Evolutionary conservation across 2,113 vertebrate genomes (phyloP).

Genomic region (Melanotaenia duboulayi): DNA sequence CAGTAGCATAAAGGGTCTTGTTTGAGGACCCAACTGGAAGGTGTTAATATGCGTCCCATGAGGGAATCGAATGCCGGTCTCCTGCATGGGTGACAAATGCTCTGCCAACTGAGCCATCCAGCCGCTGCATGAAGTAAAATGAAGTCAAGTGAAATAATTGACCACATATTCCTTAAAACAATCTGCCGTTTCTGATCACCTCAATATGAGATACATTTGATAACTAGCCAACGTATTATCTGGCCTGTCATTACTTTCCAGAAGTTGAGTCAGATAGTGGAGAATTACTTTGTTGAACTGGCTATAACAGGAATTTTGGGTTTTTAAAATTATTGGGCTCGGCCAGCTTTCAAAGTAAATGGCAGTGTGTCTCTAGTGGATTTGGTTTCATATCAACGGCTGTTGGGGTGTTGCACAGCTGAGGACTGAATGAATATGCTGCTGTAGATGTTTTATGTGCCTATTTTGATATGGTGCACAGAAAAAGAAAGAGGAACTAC

Average conservation of each 20-base stretch:
- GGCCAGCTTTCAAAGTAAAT: neutral
- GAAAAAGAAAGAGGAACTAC: conserved; percentile 39
- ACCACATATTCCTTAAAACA: too few species aligned
- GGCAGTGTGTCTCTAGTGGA: neutral
- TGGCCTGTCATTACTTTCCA: neutral
- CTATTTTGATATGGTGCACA: conserved; percentile 42
- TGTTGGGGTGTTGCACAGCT: neutral
- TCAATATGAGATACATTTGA: neutral
- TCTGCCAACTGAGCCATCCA: too few species aligned
- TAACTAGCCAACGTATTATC: too few species aligned
- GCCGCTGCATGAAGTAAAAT: too few species aligned
- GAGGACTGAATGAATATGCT: neutral
- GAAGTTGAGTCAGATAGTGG: neutral
- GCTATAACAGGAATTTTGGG: neutral
- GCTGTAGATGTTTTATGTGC: conserved; percentile 42
- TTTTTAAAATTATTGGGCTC: neutral
- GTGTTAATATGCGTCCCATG: too few species aligned
- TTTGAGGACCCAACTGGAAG: too few species aligned
- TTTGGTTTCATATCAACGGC: conserved; percentile 6
- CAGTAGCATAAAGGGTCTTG: too few species aligned
- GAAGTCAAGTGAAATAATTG: too few species aligned
- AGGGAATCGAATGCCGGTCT: too few species aligned
- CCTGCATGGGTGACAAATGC: too few species aligned
- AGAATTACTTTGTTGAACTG: too few species aligned
- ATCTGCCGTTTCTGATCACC: neutral